Conservation (phyloP, 2,797 vertebrate species). For the Artibeus jamaicensis region DNA sequence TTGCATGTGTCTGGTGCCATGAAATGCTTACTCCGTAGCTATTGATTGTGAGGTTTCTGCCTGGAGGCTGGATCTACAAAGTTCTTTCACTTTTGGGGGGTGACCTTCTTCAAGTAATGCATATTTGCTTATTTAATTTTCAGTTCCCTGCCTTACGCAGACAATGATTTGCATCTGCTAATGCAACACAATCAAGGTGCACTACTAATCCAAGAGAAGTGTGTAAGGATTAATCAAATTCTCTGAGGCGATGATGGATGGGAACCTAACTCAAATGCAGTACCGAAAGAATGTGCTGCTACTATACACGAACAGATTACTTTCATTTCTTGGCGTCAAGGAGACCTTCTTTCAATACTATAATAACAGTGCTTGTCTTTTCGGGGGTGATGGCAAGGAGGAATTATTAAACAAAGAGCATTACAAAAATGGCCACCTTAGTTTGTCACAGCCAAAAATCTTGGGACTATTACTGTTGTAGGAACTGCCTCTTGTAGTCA, state of each 20-base stretch:
- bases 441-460: not conserved
- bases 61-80: not conserved
- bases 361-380: not conserved
- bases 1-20: not conserved
- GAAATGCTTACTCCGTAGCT: not conserved
- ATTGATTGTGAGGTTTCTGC: not conserved
- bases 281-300: not conserved
- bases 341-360: not conserved
- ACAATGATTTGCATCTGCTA: conserved; percentile 33
- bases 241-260: not conserved
- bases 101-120: not conserved
- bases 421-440: not conserved
- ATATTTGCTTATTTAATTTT: conserved; percentile 39
- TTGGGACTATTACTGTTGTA: not conserved
- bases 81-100: not conserved
- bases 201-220: conserved; percentile 12
- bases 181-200: not conserved
- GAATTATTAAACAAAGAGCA: not conserved
- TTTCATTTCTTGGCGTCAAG: not conserved
- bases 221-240: conserved; percentile 33
- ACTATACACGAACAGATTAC: not conserved
- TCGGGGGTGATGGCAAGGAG: not conserved
- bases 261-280: not conserved
- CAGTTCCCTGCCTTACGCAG: not conserved
- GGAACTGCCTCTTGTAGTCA: not conserved